phyloP scores from a whole-genome alignment of 2,888 invertebrate genomes.

The Panopea generosa region DNA sequence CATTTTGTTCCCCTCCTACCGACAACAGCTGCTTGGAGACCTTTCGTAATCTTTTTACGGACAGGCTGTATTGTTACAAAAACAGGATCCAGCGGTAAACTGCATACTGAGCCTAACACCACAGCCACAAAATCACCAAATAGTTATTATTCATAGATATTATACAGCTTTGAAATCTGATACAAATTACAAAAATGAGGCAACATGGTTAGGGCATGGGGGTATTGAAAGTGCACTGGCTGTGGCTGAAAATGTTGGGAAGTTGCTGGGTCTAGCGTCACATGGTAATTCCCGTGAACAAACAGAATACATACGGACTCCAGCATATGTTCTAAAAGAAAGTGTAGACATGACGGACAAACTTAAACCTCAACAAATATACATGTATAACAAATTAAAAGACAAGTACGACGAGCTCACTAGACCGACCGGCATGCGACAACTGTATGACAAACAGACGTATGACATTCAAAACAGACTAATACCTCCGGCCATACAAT shows the following conservation, averaged over 20 bases:
- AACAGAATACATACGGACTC: slow-evolving; percentile 27
- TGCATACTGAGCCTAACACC: too few relatives aligned
- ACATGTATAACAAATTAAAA: too few relatives aligned
- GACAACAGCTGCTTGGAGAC: too few relatives aligned
- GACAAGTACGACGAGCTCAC: too few relatives aligned
- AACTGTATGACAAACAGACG: too few relatives aligned
- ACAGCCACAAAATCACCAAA: neutral
- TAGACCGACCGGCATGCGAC: too few relatives aligned
- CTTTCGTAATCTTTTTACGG: too few relatives aligned
- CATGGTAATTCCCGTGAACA: neutral
- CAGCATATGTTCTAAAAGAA: slow-evolving; percentile 26
- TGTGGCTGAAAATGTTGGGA: slow-evolving; percentile 2
- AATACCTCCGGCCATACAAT: neutral
- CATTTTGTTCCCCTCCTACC: too few relatives aligned
- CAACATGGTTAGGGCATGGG: slow-evolving; percentile 10
- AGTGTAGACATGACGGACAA: slow-evolving; percentile 3
- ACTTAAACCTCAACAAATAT: slow-evolving; percentile 14
- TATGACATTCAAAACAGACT: neutral
- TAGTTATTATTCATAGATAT: neutral
- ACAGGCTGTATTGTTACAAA: too few relatives aligned
- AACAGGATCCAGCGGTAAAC: too few relatives aligned
- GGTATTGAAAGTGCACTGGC: slow-evolving; percentile 9
- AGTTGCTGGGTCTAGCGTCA: neutral
- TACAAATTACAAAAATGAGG: neutral
- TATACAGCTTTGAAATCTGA: neutral